Evolutionary conservation across 2,113 vertebrate genomes (phyloP).

Genomic region (Calypte anna): DNA sequence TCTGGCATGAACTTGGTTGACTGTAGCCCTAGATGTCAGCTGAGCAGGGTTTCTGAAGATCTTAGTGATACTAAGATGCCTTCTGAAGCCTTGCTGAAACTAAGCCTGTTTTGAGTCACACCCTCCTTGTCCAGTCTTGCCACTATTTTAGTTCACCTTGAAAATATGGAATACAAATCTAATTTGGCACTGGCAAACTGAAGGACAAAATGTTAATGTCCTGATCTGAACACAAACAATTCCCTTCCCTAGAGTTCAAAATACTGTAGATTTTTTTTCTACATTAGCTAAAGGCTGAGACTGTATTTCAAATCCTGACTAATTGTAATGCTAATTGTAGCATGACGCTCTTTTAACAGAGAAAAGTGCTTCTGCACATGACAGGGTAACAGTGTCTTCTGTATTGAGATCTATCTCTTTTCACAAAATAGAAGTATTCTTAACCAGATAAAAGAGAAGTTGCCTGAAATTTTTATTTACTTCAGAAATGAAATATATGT

Average conservation of each 20-base stretch:
- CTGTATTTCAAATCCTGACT: neutral
- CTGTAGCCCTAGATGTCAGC: constrained; percentile 20
- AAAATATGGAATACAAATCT: neutral
- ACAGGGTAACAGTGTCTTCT: neutral
- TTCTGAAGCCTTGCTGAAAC: constrained; percentile 20
- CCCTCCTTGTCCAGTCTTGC: neutral
- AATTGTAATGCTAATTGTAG: neutral
- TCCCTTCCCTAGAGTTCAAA: neutral
- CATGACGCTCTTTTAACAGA: neutral
- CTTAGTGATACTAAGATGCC: neutral
- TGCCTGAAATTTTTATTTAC: neutral
- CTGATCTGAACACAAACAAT: neutral
- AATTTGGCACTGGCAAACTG: neutral
- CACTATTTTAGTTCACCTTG: neutral
- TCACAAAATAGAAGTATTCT: neutral
- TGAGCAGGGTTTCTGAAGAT: constrained; percentile 12
- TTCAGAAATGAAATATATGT: neutral
- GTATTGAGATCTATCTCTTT: neutral
- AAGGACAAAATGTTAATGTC: neutral
- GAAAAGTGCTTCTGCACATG: neutral
- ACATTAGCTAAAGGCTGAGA: neutral
- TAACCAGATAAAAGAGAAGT: neutral
- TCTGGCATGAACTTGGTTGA: constrained; percentile 16
- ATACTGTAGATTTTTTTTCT: neutral
- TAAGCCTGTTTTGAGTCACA: neutral